Conservation (phyloP, 2,113 vertebrate genomes). For the Triplophysa rosa region DNA sequence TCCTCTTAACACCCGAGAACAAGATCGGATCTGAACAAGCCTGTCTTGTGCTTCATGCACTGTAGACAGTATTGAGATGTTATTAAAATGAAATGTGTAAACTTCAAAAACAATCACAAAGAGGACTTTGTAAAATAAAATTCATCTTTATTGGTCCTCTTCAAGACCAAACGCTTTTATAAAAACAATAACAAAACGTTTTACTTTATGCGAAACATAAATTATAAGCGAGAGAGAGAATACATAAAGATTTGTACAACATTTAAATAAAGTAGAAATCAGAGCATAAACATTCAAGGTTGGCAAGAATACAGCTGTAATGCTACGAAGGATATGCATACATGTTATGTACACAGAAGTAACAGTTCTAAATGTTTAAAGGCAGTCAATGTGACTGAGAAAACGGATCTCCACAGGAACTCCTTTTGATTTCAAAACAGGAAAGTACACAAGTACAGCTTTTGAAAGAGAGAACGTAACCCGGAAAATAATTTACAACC, state of each 20-base stretch:
- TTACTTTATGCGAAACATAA: conserved; percentile 56
- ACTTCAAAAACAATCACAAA: background rate
- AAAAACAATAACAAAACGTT: conserved; percentile 55
- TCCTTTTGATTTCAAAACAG: conserved; percentile 41
- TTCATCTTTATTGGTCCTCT: conserved; percentile 68
- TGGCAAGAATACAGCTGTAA: conserved; percentile 51
- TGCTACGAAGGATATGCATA: conserved; percentile 52
- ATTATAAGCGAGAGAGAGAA: conserved; percentile 72
- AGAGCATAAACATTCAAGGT: conserved; percentile 42
- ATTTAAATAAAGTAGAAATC: conserved; percentile 70
- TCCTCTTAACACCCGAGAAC: background rate
- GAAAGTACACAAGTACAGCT: conserved; percentile 54
- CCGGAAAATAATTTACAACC: conserved; percentile 12
- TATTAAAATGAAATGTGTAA: background rate
- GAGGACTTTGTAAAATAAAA: conserved; percentile 49
- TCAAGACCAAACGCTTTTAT: conserved; percentile 51
- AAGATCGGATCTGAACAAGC: background rate
- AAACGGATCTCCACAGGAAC: conserved; percentile 56
- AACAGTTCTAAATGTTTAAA: conserved; percentile 48
- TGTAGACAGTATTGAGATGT: background rate
- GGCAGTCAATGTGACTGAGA: conserved; percentile 79
- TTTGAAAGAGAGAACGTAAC: conserved; percentile 49
- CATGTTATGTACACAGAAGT: conserved; percentile 58
- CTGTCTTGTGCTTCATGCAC: background rate
- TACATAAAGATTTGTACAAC: conserved; percentile 64